Percentiles rank a stretch among this genome's conserved stretches.
Conservation (phyloP, 2,888 invertebrate species). For the Pediacus dermestoides region DNA sequence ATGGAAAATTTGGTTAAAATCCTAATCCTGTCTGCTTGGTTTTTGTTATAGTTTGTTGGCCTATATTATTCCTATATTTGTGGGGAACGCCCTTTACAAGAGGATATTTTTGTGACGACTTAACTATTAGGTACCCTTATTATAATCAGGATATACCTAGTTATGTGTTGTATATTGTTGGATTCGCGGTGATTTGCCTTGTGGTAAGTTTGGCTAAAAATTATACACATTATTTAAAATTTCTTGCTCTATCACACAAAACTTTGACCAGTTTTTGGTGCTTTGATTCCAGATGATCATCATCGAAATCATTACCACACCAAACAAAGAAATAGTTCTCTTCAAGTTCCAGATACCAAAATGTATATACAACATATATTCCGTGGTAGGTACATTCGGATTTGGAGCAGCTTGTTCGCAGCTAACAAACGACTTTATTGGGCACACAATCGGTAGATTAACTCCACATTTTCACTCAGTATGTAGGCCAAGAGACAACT, state of each 20-base stretch:
- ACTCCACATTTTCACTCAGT: constrained; percentile 92
- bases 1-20: too few relatives aligned
- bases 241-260: too few relatives aligned
- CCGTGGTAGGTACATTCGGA: constrained; percentile 74
- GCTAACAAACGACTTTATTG: constrained; percentile 86
- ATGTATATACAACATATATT: constrained; percentile 72
- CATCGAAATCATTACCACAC: constrained; percentile 60
- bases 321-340: constrained; percentile 54
- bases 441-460: constrained; percentile 83
- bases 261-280: too few relatives aligned
- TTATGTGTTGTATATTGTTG: constrained; percentile 71
- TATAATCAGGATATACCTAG: constrained; percentile 78
- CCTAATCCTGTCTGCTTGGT: too few relatives aligned
- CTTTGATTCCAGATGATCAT: constrained; percentile 61
- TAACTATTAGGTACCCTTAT: constrained; percentile 84
- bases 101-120: constrained; percentile 96
- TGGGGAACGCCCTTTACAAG: constrained; percentile 74
- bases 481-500: constrained; percentile 71
- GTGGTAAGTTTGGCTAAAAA: constrained; percentile 75
- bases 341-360: constrained; percentile 63
- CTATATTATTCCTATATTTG: constrained; percentile 68
- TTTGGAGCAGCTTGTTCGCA: constrained; percentile 85
- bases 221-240: too few relatives aligned
- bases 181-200: constrained; percentile 67
- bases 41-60: constrained; percentile 76